Evolutionary conservation across 92 coral and sea anemone species (phyloP).

Genomic region (Scolanthus callimorphus): DNA sequence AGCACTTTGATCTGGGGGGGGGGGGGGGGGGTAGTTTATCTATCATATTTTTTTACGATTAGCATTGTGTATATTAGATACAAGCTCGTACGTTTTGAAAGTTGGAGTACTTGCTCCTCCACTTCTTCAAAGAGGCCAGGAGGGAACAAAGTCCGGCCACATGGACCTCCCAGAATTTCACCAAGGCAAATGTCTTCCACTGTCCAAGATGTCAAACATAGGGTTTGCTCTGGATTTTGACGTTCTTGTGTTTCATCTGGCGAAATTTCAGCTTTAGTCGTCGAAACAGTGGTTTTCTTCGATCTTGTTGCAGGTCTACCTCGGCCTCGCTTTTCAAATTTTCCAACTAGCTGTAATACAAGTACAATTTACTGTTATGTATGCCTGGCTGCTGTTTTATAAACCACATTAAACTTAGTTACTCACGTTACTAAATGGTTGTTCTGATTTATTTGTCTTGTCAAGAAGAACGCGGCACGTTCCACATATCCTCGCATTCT

Average conservation of each 20-base stretch:
- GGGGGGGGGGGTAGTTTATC: no score
- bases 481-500: neutral
- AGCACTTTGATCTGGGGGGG: no score
- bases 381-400: no score
- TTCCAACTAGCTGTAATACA: neutral
- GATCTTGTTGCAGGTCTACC: neutral
- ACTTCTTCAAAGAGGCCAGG: neutral
- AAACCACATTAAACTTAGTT: no score
- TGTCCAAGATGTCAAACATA: neutral
- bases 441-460: neutral
- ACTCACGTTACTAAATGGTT: neutral
- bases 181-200: neutral
- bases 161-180: neutral
- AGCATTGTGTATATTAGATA: no score
- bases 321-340: no score
- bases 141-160: neutral
- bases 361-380: neutral
- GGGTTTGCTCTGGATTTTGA: neutral
- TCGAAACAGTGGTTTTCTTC: neutral
- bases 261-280: neutral
- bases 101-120: neutral
- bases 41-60: no score
- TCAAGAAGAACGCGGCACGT: neutral
- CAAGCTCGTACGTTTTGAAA: neutral
- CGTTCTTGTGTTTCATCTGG: neutral